phyloP scores from a whole-genome alignment of 2,797 vertebrate genomes.

The Acanthornis magna region DNA sequence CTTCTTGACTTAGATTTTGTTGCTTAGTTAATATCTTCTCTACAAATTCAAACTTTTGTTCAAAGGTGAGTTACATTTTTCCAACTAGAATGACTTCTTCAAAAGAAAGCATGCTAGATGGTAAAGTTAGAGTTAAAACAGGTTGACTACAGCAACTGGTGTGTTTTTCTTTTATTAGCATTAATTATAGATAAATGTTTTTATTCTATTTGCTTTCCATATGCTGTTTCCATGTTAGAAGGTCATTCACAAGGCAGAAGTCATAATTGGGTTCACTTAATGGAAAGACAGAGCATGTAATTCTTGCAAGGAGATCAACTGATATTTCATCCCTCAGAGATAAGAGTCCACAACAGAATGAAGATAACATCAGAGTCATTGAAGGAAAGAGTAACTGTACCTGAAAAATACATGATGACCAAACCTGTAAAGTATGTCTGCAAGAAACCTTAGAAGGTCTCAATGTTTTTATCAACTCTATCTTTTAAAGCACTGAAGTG shows the following conservation, averaged over 20 bases:
- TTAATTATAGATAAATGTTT: background rate
- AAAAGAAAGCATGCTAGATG: background rate
- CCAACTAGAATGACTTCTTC: background rate
- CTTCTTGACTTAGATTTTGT: background rate
- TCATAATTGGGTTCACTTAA: background rate
- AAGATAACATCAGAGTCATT: slow-evolving; percentile 56
- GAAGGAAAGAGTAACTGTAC: slow-evolving; percentile 16
- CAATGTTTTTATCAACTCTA: slow-evolving; percentile 44
- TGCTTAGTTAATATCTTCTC: background rate
- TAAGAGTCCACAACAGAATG: background rate
- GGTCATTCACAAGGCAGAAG: slow-evolving; percentile 17
- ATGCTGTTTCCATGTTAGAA: background rate
- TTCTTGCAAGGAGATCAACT: slow-evolving; percentile 36
- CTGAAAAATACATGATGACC: slow-evolving; percentile 47
- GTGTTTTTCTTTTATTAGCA: background rate
- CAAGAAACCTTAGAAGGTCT: slow-evolving; percentile 39
- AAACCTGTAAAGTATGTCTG: slow-evolving; percentile 45
- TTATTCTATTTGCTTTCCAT: background rate
- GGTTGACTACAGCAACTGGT: background rate
- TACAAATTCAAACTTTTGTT: background rate
- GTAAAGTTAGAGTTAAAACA: background rate
- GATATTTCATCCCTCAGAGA: background rate
- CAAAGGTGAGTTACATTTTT: background rate
- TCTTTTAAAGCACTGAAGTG: slow-evolving; percentile 8
- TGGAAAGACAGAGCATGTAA: slow-evolving; percentile 40